Evolutionary conservation across 2,113 vertebrate genomes (phyloP), one percentile per base, ranked within the genome.

Genomic region (Pterophyllum scalare): DNA sequence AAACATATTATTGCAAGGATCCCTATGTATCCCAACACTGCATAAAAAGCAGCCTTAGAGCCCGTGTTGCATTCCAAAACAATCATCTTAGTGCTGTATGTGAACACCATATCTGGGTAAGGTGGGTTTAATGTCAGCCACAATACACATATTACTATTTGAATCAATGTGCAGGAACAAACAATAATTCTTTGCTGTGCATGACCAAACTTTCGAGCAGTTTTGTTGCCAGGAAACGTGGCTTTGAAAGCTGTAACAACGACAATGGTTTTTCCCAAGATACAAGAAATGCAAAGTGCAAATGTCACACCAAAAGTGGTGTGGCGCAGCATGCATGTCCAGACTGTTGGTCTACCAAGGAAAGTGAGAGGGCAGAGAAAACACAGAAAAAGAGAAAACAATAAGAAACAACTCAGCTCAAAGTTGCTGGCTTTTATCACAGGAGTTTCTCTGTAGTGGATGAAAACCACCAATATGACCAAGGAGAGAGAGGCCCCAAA

Each of bases 41-140:
- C 82, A 40, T 90, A 95, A 88, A 96, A 96, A 7, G 93, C 94
- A 22, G 91, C 62, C 33, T 88, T 86, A 85, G 94, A 96, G 5
- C 95, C 95, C 24, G 95, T 88, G 54, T 94, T 94, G 60, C 96
- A 96, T 81, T 96, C 94, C 76, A 96, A 87, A 76, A 95, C 86
- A 0, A 96, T 95, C 61, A 93, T 96, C 78, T 75, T 93, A 61
- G 90, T 94, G 59, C 75, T 90, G 26, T 93, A 86, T 88, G 64
- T 90, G 11, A 91, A 89, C 52, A 92, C 91, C 83, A 86, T 94
- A 20, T 92, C 87, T 7, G 95, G 95, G 58, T 93, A 95, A 11
- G 96, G 26, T 28, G 26, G 26, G 26, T 28, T 28, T 28, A 28
- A 28, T 28, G 3, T 28, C 26, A 28, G 26, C 26, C 26, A 28